Percentiles rank a stretch among this genome's conserved stretches.
phyloP scores from a whole-genome alignment of 2,113 vertebrate genomes.

The Pluvialis apricaria region DNA sequence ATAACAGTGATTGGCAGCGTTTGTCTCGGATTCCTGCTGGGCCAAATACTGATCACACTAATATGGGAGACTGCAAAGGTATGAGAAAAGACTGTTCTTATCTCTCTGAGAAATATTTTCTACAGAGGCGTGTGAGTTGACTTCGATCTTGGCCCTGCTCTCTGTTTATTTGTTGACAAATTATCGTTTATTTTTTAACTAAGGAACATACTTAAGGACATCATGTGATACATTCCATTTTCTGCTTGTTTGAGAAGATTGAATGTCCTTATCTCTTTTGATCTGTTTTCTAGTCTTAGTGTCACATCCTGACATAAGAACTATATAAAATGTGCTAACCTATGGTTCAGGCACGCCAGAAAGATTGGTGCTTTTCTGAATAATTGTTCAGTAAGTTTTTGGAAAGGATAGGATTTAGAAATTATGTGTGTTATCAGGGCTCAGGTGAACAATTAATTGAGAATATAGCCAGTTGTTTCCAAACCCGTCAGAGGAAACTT shows the following conservation, averaged over 20 bases:
- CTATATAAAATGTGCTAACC: neutral
- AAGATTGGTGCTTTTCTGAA: neutral
- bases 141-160: neutral
- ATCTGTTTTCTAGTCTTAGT: neutral
- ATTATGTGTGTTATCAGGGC: neutral
- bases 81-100: neutral
- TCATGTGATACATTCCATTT: neutral
- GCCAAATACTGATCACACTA: conserved; percentile 82
- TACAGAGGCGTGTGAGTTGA: neutral
- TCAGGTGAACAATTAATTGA: neutral
- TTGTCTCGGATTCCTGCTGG: conserved; percentile 66
- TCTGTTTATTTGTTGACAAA: neutral
- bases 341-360: neutral
- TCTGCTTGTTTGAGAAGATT: neutral
- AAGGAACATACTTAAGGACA: neutral
- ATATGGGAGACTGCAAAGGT: conserved; percentile 86
- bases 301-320: neutral
- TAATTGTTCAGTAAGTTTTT: neutral
- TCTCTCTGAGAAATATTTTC: neutral
- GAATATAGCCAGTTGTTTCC: neutral
- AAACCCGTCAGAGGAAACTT: neutral
- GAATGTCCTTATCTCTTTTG: neutral
- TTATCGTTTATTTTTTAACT: conserved; percentile 31
- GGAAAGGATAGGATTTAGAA: neutral
- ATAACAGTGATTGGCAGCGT: conserved; percentile 76